Percentiles rank a stretch among this genome's conserved stretches.
phyloP scores from a whole-genome alignment of 1,140 invertebrate species.

The Drosophila tsacasi region DNA sequence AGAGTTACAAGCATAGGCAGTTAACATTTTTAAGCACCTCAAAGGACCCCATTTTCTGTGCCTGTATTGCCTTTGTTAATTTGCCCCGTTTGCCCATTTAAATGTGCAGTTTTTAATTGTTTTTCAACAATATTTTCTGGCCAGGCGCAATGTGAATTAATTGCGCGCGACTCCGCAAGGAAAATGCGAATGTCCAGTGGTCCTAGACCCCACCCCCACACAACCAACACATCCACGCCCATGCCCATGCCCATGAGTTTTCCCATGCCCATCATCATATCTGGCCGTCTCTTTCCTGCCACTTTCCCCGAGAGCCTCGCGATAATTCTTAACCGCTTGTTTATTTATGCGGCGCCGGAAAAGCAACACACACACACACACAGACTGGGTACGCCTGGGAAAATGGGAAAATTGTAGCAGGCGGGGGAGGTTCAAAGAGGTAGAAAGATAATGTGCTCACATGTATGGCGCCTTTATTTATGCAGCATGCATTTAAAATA shows the following conservation, averaged over 20 bases:
- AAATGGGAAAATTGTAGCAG: constrained; percentile 8
- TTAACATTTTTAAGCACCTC: neutral
- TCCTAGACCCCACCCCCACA: neutral
- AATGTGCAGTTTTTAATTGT: constrained; percentile 78
- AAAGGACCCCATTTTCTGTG: neutral
- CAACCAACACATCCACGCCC: neutral
- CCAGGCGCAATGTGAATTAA: constrained; percentile 57
- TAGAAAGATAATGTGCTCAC: constrained; percentile 55
- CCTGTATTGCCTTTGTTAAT: constrained; percentile 40
- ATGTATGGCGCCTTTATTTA: constrained; percentile 66
- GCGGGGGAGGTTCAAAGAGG: constrained; percentile 33
- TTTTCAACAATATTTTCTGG: constrained; percentile 72
- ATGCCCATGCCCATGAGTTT: neutral
- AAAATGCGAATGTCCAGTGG: constrained; percentile 39
- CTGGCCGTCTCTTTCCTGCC: constrained; percentile 1
- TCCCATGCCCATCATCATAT: constrained; percentile 25
- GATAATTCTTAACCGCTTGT: constrained; percentile 82
- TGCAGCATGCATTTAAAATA: constrained; percentile 81
- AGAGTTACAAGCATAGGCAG: neutral
- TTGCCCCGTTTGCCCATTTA: constrained; percentile 48
- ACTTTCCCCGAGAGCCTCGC: constrained; percentile 38
- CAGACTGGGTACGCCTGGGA: constrained; percentile 4
- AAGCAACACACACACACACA: constrained; percentile 50
- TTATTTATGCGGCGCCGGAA: constrained; percentile 79
- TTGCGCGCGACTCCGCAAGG: constrained; percentile 47